Conservation (phyloP, 2,888 invertebrate species). For the Eudemis profundana region DNA sequence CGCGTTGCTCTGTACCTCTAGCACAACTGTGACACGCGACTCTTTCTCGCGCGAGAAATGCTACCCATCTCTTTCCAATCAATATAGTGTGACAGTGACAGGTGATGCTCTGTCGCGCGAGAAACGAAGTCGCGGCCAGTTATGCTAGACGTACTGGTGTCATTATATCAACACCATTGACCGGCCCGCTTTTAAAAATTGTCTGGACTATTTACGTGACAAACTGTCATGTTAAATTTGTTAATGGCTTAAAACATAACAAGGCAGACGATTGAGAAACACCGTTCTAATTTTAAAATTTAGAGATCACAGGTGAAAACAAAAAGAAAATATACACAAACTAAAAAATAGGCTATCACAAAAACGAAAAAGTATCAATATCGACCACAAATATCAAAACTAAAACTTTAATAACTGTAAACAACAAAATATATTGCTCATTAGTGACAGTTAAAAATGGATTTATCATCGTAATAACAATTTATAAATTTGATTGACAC, state of each 20-base stretch:
- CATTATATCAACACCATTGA: neutral
- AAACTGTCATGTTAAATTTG: constrained; percentile 14
- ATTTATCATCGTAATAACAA: neutral
- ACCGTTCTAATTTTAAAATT: constrained; percentile 15
- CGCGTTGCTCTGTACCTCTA: too few relatives aligned
- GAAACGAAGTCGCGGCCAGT: too few relatives aligned
- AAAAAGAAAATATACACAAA: constrained; percentile 2
- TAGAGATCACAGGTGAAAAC: neutral
- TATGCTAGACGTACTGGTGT: too few relatives aligned
- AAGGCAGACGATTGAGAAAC: constrained; percentile 26
- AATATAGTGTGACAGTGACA: too few relatives aligned
- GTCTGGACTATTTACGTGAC: constrained; percentile 8
- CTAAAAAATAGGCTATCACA: constrained; percentile 4
- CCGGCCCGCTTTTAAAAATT: neutral
- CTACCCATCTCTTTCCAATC: too few relatives aligned
- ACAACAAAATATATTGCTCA: neutral
- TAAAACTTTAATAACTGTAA: neutral
- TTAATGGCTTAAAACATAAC: constrained; percentile 16
- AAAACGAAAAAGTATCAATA: constrained; percentile 12
- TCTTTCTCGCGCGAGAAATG: too few relatives aligned
- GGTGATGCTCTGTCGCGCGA: too few relatives aligned
- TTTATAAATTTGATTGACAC: constrained; percentile 10
- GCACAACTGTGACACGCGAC: too few relatives aligned
- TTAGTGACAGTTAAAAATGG: neutral
- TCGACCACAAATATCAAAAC: neutral